Conservation (phyloP, 2,797 vertebrate genomes). For the Arnoldichthys spilopterus region DNA sequence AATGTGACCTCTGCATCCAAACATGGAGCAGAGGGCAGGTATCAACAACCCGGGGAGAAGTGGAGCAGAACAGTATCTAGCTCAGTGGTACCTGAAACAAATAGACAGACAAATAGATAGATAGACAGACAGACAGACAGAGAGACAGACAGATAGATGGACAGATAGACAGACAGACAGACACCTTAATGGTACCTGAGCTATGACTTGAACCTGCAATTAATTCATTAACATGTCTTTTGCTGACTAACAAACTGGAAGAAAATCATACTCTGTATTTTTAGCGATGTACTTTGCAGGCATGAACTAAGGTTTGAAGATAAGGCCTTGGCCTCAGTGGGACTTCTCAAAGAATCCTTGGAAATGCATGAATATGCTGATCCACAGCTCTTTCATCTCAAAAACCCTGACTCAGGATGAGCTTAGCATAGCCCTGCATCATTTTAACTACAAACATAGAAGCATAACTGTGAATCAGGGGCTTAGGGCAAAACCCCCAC, state of each 20-base stretch:
- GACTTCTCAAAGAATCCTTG: background rate
- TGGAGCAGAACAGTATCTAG: too few species aligned
- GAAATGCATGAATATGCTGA: background rate
- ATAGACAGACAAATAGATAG: too few species aligned
- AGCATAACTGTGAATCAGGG: background rate
- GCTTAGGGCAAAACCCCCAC: background rate
- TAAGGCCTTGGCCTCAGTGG: background rate
- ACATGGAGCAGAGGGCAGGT: too few species aligned
- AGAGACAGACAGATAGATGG: too few species aligned
- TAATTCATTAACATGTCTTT: background rate
- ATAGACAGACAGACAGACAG: too few species aligned
- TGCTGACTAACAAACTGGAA: background rate
- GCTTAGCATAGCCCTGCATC: background rate
- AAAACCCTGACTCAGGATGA: background rate
- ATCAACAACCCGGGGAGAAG: too few species aligned
- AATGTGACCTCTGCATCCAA: too few species aligned
- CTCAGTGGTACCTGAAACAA: too few species aligned
- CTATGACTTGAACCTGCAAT: too few species aligned
- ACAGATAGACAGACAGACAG: too few species aligned
- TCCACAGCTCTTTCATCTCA: background rate
- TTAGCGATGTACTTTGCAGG: background rate
- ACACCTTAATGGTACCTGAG: too few species aligned
- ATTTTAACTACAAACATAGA: constrained; percentile 3
- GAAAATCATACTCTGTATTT: background rate
- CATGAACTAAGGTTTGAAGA: background rate